Base-by-base conservation (phyloP, 2,113 vertebrate genomes). In the Eleginops maclovinus region DNA sequence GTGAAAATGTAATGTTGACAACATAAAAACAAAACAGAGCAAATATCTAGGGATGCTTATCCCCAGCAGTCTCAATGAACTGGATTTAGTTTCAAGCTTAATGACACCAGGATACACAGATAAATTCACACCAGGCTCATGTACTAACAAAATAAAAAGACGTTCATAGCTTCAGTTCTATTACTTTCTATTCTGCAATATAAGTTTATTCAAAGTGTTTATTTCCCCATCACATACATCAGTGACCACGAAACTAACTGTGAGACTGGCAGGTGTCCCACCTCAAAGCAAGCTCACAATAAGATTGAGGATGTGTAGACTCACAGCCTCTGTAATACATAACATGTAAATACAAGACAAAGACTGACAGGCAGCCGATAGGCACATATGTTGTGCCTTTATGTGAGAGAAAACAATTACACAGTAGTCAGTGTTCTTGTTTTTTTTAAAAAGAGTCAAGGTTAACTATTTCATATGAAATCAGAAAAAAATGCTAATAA, bases 311-410 rank as follows among this genome's bases (percentile, higher is more conserved):
- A 63, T 46, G 31, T 28, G 46, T 19, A 47, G 24, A 31, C 9
- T 66, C n/a, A 49, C 44, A 22, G n/a, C 9, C 8, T 54, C 15
- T 55, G 11, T 36, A 4, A 12, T 46, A 28, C 28, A 21, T 21
- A 46, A 36, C 17, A 47, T 31, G 40, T 36, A 2, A 44, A 78
- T 22, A 13, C 55, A 77, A 6, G 50, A 44, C 43, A 62, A 53
- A 51, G 26, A 47, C 22, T 4, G 16, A 56, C 28, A 63, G 24
- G 28, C 21, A 40, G 47, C 69, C 54, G 19, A 46, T 22, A 14
- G 44, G 46, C 47, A 55, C 46, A 72, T 41, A 26, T 72, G 46
- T 17, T 66, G n/a, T 47, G 55, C 61, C 61, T 21, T 43, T 43
- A 49, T 22, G 16, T 12, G 9, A 26, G 24, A 60, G 53, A 24